Evolutionary conservation across 2,888 invertebrate genomes (phyloP).

Genomic region (Steinernema carpocapsae): DNA sequence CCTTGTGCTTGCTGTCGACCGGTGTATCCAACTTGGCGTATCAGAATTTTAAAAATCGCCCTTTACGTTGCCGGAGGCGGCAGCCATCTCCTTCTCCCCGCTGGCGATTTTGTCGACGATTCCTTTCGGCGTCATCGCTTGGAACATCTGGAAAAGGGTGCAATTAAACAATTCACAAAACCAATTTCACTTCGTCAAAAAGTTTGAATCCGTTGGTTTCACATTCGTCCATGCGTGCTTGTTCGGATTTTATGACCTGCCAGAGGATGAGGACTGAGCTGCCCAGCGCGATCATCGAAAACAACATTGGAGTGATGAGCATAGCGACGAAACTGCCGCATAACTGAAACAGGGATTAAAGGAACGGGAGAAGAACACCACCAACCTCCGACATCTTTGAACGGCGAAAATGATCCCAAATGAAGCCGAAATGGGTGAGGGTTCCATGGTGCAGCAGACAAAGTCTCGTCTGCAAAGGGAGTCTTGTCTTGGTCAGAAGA

Average conservation of each 20-base stretch:
- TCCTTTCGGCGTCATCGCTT: conserved; percentile 21
- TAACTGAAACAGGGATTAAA: neutral
- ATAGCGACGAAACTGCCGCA: neutral
- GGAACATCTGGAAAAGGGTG: conserved; percentile 1
- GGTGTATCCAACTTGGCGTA: no score
- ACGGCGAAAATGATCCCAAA: neutral
- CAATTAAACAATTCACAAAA: neutral
- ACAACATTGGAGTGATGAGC: neutral
- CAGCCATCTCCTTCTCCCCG: neutral
- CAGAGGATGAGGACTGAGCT: conserved; percentile 21
- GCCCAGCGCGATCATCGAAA: neutral
- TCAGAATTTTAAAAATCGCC: no score
- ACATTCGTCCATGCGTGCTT: conserved; percentile 33
- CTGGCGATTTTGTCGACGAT: neutral
- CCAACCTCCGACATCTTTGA: neutral
- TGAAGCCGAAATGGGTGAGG: neutral
- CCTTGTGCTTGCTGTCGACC: neutral
- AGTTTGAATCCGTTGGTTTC: conserved; percentile 27
- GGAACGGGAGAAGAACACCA: neutral
- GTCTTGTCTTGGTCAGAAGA: no score
- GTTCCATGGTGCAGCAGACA: no score
- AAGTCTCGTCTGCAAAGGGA: no score
- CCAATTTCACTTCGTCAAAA: conserved; percentile 32
- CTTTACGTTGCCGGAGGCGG: neutral
- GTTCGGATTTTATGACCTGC: neutral